These are phyloP conservation scores for Papilio helenus DNA, from an alignment of 1,140 invertebrate genomes.

Conservation along the genomic window DNA sequence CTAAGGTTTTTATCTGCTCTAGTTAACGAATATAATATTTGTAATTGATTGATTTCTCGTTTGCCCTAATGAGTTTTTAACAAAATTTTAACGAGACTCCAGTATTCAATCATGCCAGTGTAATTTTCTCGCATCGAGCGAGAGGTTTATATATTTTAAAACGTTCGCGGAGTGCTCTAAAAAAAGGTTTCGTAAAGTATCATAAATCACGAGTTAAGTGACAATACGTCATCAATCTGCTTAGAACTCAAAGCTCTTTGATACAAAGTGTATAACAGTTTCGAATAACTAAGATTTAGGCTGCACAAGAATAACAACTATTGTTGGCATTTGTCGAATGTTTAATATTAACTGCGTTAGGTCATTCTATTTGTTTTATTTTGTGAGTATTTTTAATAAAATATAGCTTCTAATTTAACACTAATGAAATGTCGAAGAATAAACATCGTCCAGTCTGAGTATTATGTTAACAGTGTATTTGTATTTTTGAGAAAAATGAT, in stretches of 20 bases:
- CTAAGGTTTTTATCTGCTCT: background rate
- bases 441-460: background rate
- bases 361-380: background rate
- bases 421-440: too few relatives aligned
- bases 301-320: background rate
- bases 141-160: conserved; percentile 32
- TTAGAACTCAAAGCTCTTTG: conserved; percentile 52
- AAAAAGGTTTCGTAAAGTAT: conserved; percentile 43
- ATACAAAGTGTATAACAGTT: conserved; percentile 45
- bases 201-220: conserved; percentile 61
- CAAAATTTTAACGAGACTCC: conserved; percentile 31
- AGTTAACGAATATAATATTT: background rate
- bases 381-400: background rate
- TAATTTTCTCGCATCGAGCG: conserved; percentile 37
- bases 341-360: background rate
- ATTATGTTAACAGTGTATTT: too few relatives aligned
- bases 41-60: conserved; percentile 18
- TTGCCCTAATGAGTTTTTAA: conserved; percentile 33
- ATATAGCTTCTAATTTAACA: too few relatives aligned
- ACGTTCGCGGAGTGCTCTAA: conserved; percentile 11
- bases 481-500: background rate
- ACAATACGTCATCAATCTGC: conserved; percentile 65
- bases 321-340: background rate
- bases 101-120: conserved; percentile 35
- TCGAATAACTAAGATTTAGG: background rate